Evolutionary conservation across 2,797 vertebrate species (phyloP).

Genomic region (Phalloptychus januarius): DNA sequence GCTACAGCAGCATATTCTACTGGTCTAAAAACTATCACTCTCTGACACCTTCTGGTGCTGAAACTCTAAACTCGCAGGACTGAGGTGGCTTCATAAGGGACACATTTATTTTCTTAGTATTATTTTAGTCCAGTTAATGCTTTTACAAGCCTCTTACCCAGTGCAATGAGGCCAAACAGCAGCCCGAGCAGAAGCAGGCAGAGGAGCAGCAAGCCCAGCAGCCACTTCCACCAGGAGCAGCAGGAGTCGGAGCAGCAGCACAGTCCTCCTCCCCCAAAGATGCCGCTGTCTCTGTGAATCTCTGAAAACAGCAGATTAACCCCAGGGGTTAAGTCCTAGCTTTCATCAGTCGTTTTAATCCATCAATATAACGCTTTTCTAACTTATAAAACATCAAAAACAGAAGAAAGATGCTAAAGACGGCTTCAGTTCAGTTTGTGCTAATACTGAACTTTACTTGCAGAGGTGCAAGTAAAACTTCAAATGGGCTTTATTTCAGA

Average conservation of each 20-base stretch:
- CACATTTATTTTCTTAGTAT: background rate
- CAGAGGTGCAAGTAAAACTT: background rate
- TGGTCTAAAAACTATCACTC: constrained; percentile 31
- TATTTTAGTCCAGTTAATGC: background rate
- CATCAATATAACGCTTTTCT: no score
- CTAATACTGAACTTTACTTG: no score
- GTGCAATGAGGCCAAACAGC: constrained; percentile 93
- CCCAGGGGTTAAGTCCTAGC: background rate
- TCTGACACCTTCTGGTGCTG: background rate
- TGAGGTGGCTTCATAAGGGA: constrained; percentile 8
- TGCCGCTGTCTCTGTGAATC: constrained; percentile 73
- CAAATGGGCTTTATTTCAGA: background rate
- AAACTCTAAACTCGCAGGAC: constrained; percentile 18
- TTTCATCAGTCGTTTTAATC: background rate
- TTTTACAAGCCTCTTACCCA: constrained; percentile 80
- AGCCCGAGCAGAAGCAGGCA: constrained; percentile 92
- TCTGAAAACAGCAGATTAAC: constrained; percentile 60
- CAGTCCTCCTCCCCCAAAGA: constrained; percentile 68
- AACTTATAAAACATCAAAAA: background rate
- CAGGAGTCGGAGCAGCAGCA: constrained; percentile 81
- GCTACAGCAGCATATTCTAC: constrained; percentile 48
- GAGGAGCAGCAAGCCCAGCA: constrained; percentile 91
- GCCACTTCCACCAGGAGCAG: constrained; percentile 99
- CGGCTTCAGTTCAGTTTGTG: background rate
- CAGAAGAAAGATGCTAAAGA: background rate